These are phyloP conservation scores for Bolinopsis microptera DNA, from an alignment of 37 sponge, comb jelly and placozoan species.

Conservation along the genomic window DNA sequence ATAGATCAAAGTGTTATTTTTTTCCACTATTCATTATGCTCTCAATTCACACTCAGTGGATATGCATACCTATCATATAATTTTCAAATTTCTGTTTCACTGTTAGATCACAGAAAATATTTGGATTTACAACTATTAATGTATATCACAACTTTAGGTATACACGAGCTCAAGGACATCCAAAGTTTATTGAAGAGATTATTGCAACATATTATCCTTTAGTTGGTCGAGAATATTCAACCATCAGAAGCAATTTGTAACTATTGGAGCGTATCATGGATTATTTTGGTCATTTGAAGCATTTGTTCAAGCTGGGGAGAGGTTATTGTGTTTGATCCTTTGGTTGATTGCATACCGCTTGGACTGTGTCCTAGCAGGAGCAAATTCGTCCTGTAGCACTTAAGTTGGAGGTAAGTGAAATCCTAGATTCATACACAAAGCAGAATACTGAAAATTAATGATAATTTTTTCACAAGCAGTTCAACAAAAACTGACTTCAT, in stretches of 20 bases:
- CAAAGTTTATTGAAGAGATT: neutral
- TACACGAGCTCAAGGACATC: slow-evolving; percentile 20
- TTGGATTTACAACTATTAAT: too few species aligned
- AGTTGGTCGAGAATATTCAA: neutral
- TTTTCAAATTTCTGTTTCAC: too few species aligned
- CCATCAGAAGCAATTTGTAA: neutral
- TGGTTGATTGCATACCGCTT: neutral
- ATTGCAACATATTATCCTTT: neutral
- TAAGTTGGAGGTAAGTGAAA: neutral
- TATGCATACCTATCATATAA: too few species aligned
- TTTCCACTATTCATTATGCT: neutral
- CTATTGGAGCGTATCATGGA: slow-evolving; percentile 7
- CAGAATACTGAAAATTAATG: too few species aligned
- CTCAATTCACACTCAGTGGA: neutral
- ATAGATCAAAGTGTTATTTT: neutral
- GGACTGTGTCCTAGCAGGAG: neutral
- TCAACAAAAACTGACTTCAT: too few species aligned
- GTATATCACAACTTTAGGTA: neutral
- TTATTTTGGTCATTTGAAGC: neutral
- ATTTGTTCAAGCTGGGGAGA: neutral
- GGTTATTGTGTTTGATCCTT: neutral
- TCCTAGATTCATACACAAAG: too few species aligned
- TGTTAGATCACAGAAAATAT: too few species aligned
- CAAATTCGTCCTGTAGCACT: neutral
- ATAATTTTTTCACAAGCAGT: too few species aligned